Conservation (phyloP, 2,888 invertebrate genomes). For the Schizotus pectinicornis region DNA sequence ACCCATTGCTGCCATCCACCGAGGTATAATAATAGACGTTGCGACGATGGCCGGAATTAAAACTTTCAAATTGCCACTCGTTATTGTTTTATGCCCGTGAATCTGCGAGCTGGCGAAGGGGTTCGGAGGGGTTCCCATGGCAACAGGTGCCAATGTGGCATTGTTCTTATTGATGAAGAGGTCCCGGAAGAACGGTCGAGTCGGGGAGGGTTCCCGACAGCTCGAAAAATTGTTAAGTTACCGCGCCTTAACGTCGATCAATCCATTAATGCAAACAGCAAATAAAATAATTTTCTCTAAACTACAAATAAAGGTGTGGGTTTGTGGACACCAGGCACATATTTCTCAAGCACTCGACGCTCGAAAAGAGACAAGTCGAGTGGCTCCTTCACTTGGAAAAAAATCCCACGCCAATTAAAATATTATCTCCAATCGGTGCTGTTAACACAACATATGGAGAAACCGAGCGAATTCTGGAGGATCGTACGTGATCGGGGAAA, state of each 20-base stretch:
- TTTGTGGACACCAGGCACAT: conserved; percentile 4
- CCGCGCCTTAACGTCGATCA: background rate
- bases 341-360: conserved; percentile 25
- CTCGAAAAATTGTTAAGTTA: too few species aligned
- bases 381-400: conserved; percentile 26
- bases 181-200: too few species aligned
- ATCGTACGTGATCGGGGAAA: conserved; percentile 12
- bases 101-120: conserved; percentile 15
- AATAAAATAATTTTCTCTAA: conserved; percentile 26
- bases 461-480: conserved; percentile 21
- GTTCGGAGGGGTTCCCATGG: conserved; percentile 30
- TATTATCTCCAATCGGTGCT: conserved; percentile 33
- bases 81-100: conserved; percentile 33
- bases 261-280: conserved; percentile 24
- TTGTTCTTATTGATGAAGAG: conserved; percentile 8
- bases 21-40: conserved; percentile 30
- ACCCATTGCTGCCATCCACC: conserved; percentile 31
- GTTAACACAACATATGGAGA: conserved; percentile 22
- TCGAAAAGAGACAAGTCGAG: conserved; percentile 22
- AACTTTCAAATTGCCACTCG: conserved; percentile 36
- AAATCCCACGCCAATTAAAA: conserved; percentile 39
- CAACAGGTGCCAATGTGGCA: conserved; percentile 28
- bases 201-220: too few species aligned
- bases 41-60: conserved; percentile 33
- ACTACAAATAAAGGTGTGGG: conserved; percentile 23